Percentiles rank a stretch among this genome's conserved stretches.
phyloP scores from a whole-genome alignment of 2,797 vertebrate genomes.

The Macropus fuliginosus region DNA sequence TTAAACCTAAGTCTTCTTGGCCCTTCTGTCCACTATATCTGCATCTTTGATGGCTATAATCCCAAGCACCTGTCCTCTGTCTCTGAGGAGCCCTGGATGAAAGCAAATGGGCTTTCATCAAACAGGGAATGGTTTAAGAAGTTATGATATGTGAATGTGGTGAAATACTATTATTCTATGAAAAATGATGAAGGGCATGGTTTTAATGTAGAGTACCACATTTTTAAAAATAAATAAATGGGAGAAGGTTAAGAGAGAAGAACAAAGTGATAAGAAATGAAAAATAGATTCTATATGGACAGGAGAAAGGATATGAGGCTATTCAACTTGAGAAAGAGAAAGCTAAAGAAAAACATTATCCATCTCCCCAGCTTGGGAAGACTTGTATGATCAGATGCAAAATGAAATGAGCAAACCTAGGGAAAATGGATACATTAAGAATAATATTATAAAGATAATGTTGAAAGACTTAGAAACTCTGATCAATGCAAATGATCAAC shows the following conservation, averaged over 20 bases:
- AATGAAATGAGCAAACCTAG: background rate
- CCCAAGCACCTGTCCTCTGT: background rate
- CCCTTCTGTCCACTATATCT: background rate
- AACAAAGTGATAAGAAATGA: background rate
- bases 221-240: background rate
- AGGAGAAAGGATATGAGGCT: background rate
- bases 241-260: background rate
- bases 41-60: background rate
- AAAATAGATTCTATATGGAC: background rate
- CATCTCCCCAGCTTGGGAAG: background rate
- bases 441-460: background rate
- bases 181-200: background rate
- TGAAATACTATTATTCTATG: background rate
- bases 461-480: background rate
- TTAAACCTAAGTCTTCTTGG: background rate
- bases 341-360: background rate
- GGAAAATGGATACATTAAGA: background rate
- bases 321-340: background rate
- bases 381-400: background rate
- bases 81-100: background rate
- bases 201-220: background rate
- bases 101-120: background rate
- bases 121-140: background rate
- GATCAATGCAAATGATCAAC: background rate
- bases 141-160: background rate